These are phyloP conservation scores for Colletes collaris DNA, from an alignment of 2,888 invertebrate genomes.

Conservation along the genomic window DNA sequence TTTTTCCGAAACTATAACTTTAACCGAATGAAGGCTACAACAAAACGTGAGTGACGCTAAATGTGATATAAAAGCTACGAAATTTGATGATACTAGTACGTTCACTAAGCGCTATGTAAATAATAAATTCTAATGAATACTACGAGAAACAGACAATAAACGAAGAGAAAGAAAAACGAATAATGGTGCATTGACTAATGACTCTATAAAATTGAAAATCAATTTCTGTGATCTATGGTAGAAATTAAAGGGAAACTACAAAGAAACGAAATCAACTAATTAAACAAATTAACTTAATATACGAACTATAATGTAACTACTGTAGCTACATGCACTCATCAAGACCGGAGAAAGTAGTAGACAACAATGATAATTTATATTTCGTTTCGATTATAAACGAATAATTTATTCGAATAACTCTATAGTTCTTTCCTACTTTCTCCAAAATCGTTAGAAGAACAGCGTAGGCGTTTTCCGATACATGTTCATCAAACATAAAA, in stretches of 20 bases:
- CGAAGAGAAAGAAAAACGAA: neutral
- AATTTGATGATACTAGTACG: constrained; percentile 20
- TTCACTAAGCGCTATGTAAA: constrained; percentile 16
- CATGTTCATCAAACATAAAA: constrained; percentile 5
- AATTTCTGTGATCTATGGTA: constrained; percentile 6
- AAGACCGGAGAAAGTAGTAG: constrained; percentile 54
- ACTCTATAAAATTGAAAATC: constrained; percentile 1
- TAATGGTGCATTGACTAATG: neutral
- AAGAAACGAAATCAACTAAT: constrained; percentile 5
- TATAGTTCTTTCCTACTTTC: constrained; percentile 39
- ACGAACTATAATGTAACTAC: constrained; percentile 37
- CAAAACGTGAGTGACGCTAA: constrained; percentile 16
- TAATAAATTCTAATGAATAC: constrained; percentile 1
- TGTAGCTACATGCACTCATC: constrained; percentile 56
- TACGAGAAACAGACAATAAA: neutral
- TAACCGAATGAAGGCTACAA: constrained; percentile 14
- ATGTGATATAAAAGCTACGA: constrained; percentile 9
- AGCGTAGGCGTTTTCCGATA: constrained; percentile 7
- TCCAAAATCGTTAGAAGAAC: constrained; percentile 34
- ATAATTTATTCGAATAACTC: neutral
- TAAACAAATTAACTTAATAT: constrained; percentile 16
- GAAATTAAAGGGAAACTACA: constrained; percentile 31
- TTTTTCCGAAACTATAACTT: constrained; percentile 6
- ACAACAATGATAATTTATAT: neutral
- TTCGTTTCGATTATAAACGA: neutral